Conservation (phyloP, 2,888 invertebrate genomes). For the Dorcus hopei region DNA sequence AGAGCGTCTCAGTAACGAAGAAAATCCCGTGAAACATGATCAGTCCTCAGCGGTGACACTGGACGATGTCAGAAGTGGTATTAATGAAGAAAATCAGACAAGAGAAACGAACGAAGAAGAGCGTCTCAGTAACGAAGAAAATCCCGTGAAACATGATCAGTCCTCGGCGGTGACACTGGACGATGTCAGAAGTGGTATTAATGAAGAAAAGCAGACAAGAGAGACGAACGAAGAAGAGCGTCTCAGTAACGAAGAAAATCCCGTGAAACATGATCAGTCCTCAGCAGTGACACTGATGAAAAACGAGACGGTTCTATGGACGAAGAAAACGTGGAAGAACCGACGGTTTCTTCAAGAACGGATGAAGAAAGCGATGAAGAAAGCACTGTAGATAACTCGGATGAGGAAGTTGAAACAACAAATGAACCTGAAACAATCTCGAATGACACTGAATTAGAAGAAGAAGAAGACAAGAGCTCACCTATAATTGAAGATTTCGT, state of each 20-base stretch:
- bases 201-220: slow-evolving; percentile 1
- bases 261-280: neutral
- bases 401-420: no score
- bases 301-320: neutral
- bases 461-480: no score
- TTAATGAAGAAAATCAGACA: slow-evolving; percentile 1
- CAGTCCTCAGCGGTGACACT: neutral
- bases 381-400: neutral
- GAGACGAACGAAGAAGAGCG: no score
- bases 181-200: neutral
- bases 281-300: neutral
- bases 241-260: neutral
- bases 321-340: neutral
- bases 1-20: neutral
- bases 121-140: neutral
- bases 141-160: neutral
- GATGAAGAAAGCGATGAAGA: neutral
- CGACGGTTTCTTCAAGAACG: neutral
- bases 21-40: neutral
- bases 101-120: no score
- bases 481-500: no score
- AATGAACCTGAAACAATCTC: no score
- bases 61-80: neutral
- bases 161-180: neutral
- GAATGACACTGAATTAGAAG: neutral